phyloP scores from a whole-genome alignment of 2,113 vertebrate genomes.

The Coptodon rendalli region DNA sequence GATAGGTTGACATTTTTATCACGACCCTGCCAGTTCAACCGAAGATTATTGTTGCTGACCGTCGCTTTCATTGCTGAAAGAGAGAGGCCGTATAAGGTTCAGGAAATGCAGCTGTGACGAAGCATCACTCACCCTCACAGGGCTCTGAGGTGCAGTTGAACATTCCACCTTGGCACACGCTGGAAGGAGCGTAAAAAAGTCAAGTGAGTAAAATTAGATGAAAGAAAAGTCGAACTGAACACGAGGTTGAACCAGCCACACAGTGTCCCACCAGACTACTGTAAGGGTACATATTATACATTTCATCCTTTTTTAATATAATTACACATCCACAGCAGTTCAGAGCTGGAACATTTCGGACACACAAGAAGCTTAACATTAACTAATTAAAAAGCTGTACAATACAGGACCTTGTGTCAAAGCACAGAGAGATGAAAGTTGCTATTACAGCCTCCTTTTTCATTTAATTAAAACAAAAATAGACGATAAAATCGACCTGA shows the following conservation, averaged over 20 bases:
- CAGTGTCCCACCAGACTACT: neutral
- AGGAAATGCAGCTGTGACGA: neutral
- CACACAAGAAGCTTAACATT: neutral
- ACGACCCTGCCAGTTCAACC: neutral
- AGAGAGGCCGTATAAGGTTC: neutral
- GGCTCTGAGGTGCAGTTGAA: slow-evolving; percentile 73
- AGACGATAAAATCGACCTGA: neutral
- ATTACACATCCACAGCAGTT: neutral
- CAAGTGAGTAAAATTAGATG: neutral
- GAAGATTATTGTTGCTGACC: neutral
- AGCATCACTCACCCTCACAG: slow-evolving; percentile 75
- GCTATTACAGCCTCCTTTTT: neutral
- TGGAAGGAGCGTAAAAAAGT: slow-evolving; percentile 8
- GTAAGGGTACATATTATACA: neutral
- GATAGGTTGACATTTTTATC: slow-evolving; percentile 1
- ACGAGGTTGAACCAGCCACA: neutral
- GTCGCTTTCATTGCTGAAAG: neutral
- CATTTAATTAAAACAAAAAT: accelerated
- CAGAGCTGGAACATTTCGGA: neutral
- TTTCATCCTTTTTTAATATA: neutral
- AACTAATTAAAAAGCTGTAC: neutral
- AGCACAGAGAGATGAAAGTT: neutral
- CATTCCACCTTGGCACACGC: slow-evolving; percentile 69
- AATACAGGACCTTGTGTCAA: neutral
- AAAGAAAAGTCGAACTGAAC: neutral